Conservation (phyloP, 2,797 vertebrate species). For the Brotula barbata region DNA sequence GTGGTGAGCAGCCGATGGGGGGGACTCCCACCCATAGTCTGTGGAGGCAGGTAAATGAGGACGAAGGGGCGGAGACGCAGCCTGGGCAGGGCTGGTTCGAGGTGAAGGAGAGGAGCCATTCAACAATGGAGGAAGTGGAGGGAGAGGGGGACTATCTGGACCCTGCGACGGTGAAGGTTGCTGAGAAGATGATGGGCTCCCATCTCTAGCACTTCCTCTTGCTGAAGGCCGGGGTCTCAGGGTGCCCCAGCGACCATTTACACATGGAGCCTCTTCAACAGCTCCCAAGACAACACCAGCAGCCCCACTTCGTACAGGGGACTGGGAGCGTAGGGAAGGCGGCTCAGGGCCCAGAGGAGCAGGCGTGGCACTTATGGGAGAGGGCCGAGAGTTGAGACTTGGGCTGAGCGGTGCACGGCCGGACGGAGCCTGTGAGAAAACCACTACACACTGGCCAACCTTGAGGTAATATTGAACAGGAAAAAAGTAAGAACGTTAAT, state of each 20-base stretch:
- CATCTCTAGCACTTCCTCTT: slow-evolving; percentile 85
- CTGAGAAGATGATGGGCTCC: slow-evolving; percentile 89
- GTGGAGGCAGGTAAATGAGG: slow-evolving; percentile 73
- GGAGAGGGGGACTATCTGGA: slow-evolving; percentile 87
- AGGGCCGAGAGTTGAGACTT: slow-evolving; percentile 95
- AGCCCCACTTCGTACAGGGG: slow-evolving; percentile 82
- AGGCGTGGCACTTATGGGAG: slow-evolving; percentile 95
- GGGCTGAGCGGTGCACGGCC: slow-evolving; percentile 95
- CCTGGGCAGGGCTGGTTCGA: slow-evolving; percentile 88
- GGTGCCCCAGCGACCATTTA: slow-evolving; percentile 97
- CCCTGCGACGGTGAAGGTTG: slow-evolving; percentile 83
- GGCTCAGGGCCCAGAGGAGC: slow-evolving; percentile 87
- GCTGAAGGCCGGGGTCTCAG: slow-evolving; percentile 87
- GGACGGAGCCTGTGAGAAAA: slow-evolving; percentile 97
- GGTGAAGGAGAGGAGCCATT: slow-evolving; percentile 89
- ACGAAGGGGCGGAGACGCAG: slow-evolving; percentile 80
- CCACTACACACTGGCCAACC: slow-evolving; percentile 98
- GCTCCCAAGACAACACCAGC: slow-evolving; percentile 79
- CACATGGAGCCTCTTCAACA: slow-evolving; percentile 91
- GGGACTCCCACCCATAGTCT: slow-evolving; percentile 89
- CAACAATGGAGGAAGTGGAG: slow-evolving; percentile 78
- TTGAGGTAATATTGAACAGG: slow-evolving; percentile 57
- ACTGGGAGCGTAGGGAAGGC: slow-evolving; percentile 91
- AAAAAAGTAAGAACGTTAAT: not conserved
- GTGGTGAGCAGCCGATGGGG: slow-evolving; percentile 63